phyloP scores from a whole-genome alignment of 2,888 invertebrate species.

The Trissonchulus latispiculum region DNA sequence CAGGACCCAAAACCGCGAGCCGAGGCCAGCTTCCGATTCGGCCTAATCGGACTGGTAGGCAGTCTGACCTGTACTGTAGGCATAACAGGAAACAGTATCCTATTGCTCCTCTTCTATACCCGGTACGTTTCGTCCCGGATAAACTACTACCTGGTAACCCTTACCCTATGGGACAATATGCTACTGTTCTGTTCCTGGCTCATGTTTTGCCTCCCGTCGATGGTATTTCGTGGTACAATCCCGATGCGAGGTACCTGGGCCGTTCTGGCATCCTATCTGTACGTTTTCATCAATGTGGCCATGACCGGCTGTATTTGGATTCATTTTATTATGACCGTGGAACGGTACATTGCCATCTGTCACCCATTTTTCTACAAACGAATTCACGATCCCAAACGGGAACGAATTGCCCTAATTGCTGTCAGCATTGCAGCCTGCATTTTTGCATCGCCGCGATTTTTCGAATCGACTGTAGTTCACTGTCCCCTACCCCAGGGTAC shows the following conservation, averaged over 20 bases:
- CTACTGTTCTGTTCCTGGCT: background rate
- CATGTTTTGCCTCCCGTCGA: background rate
- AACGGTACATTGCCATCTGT: slow-evolving; percentile 16
- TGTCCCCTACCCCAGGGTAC: background rate
- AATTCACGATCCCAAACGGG: background rate
- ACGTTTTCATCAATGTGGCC: background rate
- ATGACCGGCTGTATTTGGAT: slow-evolving; percentile 17
- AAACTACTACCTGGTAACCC: background rate
- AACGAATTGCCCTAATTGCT: background rate
- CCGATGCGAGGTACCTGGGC: background rate
- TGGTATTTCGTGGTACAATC: background rate
- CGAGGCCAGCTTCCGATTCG: background rate
- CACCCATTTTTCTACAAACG: slow-evolving; percentile 1
- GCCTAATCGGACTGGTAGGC: background rate
- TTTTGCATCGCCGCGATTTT: slow-evolving; percentile 8
- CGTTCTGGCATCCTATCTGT: background rate
- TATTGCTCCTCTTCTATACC: background rate
- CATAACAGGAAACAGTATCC: background rate
- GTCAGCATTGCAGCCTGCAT: background rate
- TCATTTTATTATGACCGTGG: slow-evolving; percentile 5
- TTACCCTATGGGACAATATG: background rate
- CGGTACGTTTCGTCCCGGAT: background rate
- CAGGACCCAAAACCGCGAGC: too few relatives aligned
- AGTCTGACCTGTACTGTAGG: background rate
- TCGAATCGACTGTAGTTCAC: background rate